These are phyloP conservation scores for Brenthis daphne DNA, from an alignment of 2,888 invertebrate genomes.

Conservation along the genomic window DNA sequence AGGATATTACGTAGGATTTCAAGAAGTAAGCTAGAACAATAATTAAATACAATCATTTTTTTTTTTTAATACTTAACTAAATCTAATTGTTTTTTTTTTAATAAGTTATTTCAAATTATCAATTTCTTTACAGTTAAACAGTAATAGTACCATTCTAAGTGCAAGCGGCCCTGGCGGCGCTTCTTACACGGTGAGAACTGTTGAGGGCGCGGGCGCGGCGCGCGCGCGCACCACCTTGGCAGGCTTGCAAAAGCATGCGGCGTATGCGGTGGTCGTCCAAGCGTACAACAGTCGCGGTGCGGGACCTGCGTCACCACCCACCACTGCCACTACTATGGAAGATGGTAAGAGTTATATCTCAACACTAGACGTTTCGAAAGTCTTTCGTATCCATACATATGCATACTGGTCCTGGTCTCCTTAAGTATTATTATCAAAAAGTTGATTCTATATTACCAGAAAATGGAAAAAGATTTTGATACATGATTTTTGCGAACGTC, in stretches of 20 bases:
- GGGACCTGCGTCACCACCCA: slow-evolving; percentile 91
- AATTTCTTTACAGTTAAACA: slow-evolving; percentile 59
- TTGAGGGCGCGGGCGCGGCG: slow-evolving; percentile 88
- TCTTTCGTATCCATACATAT: no score
- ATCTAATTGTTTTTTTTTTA: background rate
- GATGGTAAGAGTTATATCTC: slow-evolving; percentile 82
- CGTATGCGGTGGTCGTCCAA: slow-evolving; percentile 91
- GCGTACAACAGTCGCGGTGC: slow-evolving; percentile 94
- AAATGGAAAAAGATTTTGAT: no score
- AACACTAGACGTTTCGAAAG: no score
- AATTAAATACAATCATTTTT: no score
- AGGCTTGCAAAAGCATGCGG: slow-evolving; percentile 89
- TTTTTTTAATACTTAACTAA: no score
- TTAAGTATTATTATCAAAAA: no score
- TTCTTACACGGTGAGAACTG: slow-evolving; percentile 88
- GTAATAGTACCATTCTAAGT: slow-evolving; percentile 71
- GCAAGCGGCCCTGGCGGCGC: slow-evolving; percentile 76
- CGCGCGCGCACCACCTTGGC: slow-evolving; percentile 84
- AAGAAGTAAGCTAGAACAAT: slow-evolving; percentile 76
- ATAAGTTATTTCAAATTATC: background rate
- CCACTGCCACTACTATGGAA: slow-evolving; percentile 90
- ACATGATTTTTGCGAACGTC: no score
- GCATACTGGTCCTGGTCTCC: no score
- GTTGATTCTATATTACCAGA: no score
- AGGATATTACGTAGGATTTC: slow-evolving; percentile 94